A percentile compares a stretch with the other conserved stretches of the same genome.
Evolutionary conservation across 2,888 invertebrate genomes (phyloP).

Genomic region (Plagodis dolabraria): DNA sequence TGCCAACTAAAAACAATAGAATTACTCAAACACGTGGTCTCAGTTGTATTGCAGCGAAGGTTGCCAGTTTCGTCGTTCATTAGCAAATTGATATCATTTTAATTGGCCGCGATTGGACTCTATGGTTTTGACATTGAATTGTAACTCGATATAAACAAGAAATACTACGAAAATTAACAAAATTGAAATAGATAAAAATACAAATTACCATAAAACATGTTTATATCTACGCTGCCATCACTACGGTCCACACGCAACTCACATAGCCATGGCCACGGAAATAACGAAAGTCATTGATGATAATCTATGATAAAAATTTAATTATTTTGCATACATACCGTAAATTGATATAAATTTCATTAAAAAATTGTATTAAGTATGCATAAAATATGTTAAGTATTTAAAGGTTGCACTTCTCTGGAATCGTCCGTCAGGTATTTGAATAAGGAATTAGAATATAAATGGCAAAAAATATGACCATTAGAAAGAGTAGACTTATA

Average conservation of each 20-base stretch:
- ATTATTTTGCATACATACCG: conserved; percentile 42
- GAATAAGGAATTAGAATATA: conserved; percentile 82
- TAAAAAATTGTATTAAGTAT: conserved; percentile 5
- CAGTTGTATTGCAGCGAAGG: background rate
- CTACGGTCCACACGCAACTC: conserved; percentile 57
- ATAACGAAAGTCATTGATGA: conserved; percentile 64
- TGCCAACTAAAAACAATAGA: too few relatives aligned
- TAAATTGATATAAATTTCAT: too few relatives aligned
- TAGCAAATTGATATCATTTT: conserved; percentile 36
- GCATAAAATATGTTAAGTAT: conserved; percentile 35
- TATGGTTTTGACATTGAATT: conserved; percentile 41
- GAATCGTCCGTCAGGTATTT: conserved; percentile 73
- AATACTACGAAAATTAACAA: conserved; percentile 46
- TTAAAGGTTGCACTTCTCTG: conserved; percentile 74
- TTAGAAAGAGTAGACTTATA: conserved; percentile 73
- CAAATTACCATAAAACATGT: conserved; percentile 54
- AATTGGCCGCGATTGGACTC: conserved; percentile 38
- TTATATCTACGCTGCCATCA: conserved; percentile 64
- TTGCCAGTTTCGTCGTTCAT: conserved; percentile 21
- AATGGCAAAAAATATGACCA: conserved; percentile 82
- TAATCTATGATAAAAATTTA: conserved; percentile 62
- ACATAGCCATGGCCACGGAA: conserved; percentile 54
- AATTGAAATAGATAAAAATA: conserved; percentile 43
- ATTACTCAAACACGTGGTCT: background rate
- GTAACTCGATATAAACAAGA: conserved; percentile 55